A percentile compares a stretch with the other conserved stretches of the same genome.
These are phyloP conservation scores for Holcopasites calliopsidis DNA, from an alignment of 1,140 invertebrate genomes.

Conservation along the genomic window DNA sequence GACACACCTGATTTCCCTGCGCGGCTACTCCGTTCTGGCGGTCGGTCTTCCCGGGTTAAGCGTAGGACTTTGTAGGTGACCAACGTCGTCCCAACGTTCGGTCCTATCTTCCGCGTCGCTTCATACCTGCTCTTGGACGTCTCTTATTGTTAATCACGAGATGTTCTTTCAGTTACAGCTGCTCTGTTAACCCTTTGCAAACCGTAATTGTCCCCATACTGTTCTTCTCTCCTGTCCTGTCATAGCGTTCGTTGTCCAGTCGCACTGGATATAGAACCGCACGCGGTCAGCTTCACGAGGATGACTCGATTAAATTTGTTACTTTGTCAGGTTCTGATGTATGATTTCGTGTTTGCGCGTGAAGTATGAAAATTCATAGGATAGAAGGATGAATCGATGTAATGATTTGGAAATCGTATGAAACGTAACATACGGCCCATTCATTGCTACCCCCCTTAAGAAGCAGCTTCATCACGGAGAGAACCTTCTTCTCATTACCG, in stretches of 20 bases:
- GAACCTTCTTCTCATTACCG: constrained; percentile 21
- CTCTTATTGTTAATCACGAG: constrained; percentile 12
- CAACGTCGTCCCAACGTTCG: background rate
- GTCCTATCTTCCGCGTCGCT: background rate
- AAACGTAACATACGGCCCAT: constrained; percentile 5
- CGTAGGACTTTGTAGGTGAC: constrained; percentile 12
- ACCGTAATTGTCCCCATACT: too few relatives aligned
- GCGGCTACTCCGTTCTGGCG: background rate
- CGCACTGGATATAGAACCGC: too few relatives aligned
- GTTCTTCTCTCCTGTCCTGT: too few relatives aligned
- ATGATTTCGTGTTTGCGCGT: too few relatives aligned
- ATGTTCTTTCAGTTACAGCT: too few relatives aligned
- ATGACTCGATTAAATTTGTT: too few relatives aligned
- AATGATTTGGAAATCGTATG: constrained; percentile 12
- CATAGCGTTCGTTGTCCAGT: too few relatives aligned
- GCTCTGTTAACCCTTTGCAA: too few relatives aligned
- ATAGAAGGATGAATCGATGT: background rate
- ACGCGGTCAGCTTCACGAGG: too few relatives aligned
- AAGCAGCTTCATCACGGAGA: constrained; percentile 31
- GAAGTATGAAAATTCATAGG: background rate
- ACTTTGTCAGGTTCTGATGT: too few relatives aligned
- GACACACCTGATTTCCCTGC: constrained; percentile 18
- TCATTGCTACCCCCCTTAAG: constrained; percentile 29
- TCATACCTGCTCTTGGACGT: background rate
- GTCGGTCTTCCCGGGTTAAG: constrained; percentile 28